Evolutionary conservation across 1,140 invertebrate genomes (phyloP), one percentile per base, ranked within the genome.

Genomic region (Carposina sasakii): DNA sequence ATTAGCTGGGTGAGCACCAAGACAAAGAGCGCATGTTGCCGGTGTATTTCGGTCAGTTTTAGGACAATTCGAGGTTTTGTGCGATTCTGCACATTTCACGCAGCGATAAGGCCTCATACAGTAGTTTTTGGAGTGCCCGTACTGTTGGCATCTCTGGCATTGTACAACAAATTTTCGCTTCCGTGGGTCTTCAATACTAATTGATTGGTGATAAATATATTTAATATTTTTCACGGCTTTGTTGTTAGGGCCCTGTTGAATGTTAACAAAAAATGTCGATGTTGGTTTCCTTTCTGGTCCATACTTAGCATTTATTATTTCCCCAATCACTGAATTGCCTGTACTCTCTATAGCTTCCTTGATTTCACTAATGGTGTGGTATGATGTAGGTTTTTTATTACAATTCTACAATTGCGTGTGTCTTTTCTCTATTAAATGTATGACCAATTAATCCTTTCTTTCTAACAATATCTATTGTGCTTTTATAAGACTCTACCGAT

Each of bases 81-180:
- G 44, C 2, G 44, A 3, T 36, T 36, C 3, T 3, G 26, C 44
- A 36, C 30, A 46, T 46, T 46, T 46, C 10, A 46, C 44, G 16
- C 44, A 46, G 9, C 24, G 30, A 15, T 33, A 36, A 4, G 26
- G 19, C 23, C 34, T 4, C 34, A 37, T 37, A n/a, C 34, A 37
- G 13, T 34, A 15, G 16, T 36, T 34, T 36, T 34, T 36, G 16
- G 15, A 15, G 30, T 36, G 17, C 0, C 72, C 71, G 40, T 62
- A 77, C 19, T 40, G 36, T 50, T 83, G 71, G 43, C 71, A 81
- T 17, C 59, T 54, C 6, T 40, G 40, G 37, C 72, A 78, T 46
- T 81, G 73, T 6, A 51, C 26, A 8, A 73, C 60, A 22, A 22
- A 26, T 10, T 30, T 66, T 9, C 40, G 31, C 62, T 58, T 46